Evolutionary conservation across 2,797 vertebrate genomes (phyloP).

Genomic region (Pseudochirops cupreus): DNA sequence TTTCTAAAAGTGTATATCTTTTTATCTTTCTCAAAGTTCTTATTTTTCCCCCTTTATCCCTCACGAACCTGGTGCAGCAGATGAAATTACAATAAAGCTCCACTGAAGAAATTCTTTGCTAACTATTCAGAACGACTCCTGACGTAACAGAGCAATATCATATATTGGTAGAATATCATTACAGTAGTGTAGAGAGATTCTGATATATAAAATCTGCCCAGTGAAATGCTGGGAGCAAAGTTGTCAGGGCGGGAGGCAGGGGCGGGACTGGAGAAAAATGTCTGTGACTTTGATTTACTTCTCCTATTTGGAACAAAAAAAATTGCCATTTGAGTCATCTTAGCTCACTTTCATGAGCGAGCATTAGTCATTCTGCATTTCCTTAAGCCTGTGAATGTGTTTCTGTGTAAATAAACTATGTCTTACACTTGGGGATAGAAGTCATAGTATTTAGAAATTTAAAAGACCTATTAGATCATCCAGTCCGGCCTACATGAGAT

Average conservation of each 20-base stretch:
- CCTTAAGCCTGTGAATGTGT: conserved; percentile 75
- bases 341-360: conserved; percentile 60
- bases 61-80: conserved; percentile 43
- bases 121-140: conserved; percentile 39
- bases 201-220: conserved; percentile 35
- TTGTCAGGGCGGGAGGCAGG: background rate
- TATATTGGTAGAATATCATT: conserved; percentile 50
- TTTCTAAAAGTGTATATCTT: conserved; percentile 49
- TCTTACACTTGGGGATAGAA: conserved; percentile 79
- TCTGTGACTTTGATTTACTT: conserved; percentile 70
- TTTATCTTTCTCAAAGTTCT: conserved; percentile 23
- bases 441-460: conserved; percentile 77
- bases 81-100: conserved; percentile 65
- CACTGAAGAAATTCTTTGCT: conserved; percentile 41
- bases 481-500: conserved; percentile 69
- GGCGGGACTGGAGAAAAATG: conserved; percentile 18
- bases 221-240: conserved; percentile 23
- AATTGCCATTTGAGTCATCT: conserved; percentile 64
- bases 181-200: conserved; percentile 50
- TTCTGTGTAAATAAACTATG: conserved; percentile 80
- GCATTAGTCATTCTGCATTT: conserved; percentile 75
- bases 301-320: conserved; percentile 63
- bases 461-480: conserved; percentile 81
- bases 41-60: conserved; percentile 55
- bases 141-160: conserved; percentile 36